phyloP scores from a whole-genome alignment of 1,140 invertebrate species.

The Pseudomyrmex cubaensis region DNA sequence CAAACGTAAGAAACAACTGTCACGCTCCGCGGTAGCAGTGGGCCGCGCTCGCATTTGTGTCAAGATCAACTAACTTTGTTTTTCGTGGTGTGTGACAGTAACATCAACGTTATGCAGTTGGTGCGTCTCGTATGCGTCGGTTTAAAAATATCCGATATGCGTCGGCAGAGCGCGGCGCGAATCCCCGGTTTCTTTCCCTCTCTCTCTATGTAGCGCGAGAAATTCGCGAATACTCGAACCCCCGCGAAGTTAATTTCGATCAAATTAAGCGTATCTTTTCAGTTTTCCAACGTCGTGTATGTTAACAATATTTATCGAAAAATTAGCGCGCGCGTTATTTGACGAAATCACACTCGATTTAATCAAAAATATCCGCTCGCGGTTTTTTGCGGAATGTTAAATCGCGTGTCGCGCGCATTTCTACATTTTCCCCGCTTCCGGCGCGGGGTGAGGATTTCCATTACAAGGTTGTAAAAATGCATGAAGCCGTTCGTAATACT shows the following conservation, averaged over 20 bases:
- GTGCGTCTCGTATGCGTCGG: constrained; percentile 7
- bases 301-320: too few species aligned
- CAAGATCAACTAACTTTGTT: constrained; percentile 76
- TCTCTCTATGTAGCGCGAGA: not conserved
- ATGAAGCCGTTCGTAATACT: constrained; percentile 45
- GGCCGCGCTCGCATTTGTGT: constrained; percentile 72
- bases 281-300: too few species aligned
- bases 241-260: too few species aligned
- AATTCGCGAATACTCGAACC: constrained; percentile 4
- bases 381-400: not conserved
- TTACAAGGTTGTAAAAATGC: constrained; percentile 53
- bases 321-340: too few species aligned
- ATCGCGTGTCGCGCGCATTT: constrained; percentile 6
- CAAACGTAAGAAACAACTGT: not conserved
- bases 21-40: constrained; percentile 59
- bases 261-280: too few species aligned
- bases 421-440: constrained; percentile 15
- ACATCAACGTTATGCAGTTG: constrained; percentile 42
- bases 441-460: constrained; percentile 17
- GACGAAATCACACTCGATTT: not conserved
- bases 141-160: constrained; percentile 67
- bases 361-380: constrained; percentile 37
- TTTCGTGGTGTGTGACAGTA: constrained; percentile 30
- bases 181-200: constrained; percentile 21
- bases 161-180: not conserved